Conservation (phyloP, 2,113 vertebrate species). For the Machaerirhynchus nigripectus region DNA sequence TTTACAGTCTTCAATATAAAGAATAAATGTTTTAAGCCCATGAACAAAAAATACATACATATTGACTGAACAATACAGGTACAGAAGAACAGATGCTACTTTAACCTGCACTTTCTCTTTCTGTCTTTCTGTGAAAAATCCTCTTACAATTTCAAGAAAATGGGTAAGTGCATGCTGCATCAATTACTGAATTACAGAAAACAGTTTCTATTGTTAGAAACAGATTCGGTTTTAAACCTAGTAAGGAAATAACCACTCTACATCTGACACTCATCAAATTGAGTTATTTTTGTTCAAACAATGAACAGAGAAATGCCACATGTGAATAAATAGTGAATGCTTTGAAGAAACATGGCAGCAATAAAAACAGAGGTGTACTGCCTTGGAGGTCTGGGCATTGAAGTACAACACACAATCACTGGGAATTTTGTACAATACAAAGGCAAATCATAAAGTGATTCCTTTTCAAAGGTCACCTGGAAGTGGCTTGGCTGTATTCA, state of each 20-base stretch:
- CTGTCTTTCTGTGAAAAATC: neutral
- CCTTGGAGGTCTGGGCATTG: neutral
- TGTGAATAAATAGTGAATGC: slow-evolving; percentile 11
- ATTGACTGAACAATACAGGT: neutral
- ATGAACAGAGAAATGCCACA: slow-evolving; percentile 34
- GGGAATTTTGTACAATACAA: neutral
- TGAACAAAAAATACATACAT: neutral
- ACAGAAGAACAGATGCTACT: neutral
- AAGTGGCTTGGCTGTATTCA: neutral
- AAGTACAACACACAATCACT: neutral
- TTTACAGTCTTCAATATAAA: neutral
- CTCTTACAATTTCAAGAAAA: neutral
- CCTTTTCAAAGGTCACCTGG: neutral
- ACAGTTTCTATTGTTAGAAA: slow-evolving; percentile 22
- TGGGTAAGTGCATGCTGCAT: neutral
- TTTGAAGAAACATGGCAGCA: slow-evolving; percentile 42
- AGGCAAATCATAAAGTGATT: neutral
- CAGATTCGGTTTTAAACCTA: slow-evolving; percentile 33
- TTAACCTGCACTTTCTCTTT: neutral
- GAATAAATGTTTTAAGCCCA: neutral
- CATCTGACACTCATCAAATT: slow-evolving; percentile 50
- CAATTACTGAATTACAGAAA: neutral
- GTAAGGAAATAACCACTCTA: slow-evolving; percentile 3
- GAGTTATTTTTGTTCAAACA: slow-evolving; percentile 45
- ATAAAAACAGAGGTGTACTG: neutral